Percentiles rank a stretch among this genome's conserved stretches.
Conservation (phyloP, 2,797 vertebrate genomes). For the Crax fasciolata region DNA sequence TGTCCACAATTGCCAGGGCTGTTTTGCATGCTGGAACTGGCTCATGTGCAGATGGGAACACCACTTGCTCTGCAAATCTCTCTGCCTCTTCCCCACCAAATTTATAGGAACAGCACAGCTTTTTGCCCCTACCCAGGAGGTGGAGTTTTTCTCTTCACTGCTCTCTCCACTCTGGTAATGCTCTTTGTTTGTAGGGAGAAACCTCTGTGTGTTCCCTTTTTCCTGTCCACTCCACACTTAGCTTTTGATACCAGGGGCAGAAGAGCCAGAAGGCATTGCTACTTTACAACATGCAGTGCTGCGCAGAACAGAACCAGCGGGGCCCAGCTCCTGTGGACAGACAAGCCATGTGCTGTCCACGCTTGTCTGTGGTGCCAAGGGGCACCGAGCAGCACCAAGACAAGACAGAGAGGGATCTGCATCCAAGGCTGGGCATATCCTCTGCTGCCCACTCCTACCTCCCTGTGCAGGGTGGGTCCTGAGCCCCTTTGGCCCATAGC, state of each 20-base stretch:
- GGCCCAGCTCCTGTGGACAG: background rate
- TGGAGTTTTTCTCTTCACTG: background rate
- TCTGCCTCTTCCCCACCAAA: background rate
- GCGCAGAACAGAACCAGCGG: background rate
- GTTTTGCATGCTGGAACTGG: background rate
- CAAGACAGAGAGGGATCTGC: background rate
- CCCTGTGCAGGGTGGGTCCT: background rate
- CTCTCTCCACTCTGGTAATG: background rate
- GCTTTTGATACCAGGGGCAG: background rate
- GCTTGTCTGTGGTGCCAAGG: background rate
- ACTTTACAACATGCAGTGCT: fast-evolving
- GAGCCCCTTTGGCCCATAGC: background rate
- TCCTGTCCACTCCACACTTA: fast-evolving
- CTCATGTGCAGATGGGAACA: background rate
- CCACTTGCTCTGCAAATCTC: background rate
- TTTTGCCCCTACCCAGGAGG: background rate
- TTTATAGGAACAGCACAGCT: background rate
- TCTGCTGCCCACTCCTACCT: background rate
- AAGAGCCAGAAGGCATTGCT: background rate
- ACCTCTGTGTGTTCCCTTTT: background rate
- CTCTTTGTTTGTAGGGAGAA: background rate
- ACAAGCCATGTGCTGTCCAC: too few relatives aligned
- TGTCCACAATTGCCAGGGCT: background rate
- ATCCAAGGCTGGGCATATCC: background rate
- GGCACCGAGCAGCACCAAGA: fast-evolving